A percentile compares a stretch with the other conserved stretches of the same genome.
Evolutionary conservation across 2,888 invertebrate genomes (phyloP).

Genomic region (Parapristionchus giblindavisi): DNA sequence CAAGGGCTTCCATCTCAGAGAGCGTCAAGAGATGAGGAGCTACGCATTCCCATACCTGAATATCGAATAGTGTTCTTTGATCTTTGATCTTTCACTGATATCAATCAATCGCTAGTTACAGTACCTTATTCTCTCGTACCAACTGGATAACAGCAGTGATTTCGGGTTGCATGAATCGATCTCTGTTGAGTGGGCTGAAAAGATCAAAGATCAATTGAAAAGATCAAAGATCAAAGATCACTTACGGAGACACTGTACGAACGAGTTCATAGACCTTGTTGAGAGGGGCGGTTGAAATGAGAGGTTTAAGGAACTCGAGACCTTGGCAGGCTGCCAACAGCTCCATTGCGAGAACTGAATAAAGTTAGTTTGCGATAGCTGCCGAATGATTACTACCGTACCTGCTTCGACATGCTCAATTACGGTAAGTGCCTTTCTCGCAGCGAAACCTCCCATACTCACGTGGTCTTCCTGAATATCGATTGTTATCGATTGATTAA

Average conservation of each 20-base stretch:
- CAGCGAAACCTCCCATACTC: constrained; percentile 79
- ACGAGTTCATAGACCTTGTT: constrained; percentile 78
- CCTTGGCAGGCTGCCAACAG: constrained; percentile 78
- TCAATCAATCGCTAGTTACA: background rate
- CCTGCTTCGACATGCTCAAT: constrained; percentile 74
- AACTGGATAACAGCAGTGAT: constrained; percentile 76
- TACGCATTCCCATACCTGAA: constrained; percentile 75
- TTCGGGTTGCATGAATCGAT: constrained; percentile 78
- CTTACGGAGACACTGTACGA: constrained; percentile 73
- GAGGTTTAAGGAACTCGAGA: constrained; percentile 77
- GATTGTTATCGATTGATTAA: background rate
- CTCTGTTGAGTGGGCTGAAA: constrained; percentile 76
- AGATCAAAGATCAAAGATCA: constrained; percentile 12
- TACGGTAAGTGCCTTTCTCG: constrained; percentile 76
- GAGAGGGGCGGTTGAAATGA: constrained; percentile 77
- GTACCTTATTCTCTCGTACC: constrained; percentile 71
- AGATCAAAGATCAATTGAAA: background rate
- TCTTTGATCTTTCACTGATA: background rate
- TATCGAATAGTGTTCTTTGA: background rate
- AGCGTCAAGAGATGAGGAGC: constrained; percentile 72
- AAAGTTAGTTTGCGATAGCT: background rate
- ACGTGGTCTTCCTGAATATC: constrained; percentile 77
- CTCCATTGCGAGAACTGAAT: constrained; percentile 77
- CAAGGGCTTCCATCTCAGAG: constrained; percentile 61
- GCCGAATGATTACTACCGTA: constrained; percentile 45